These are phyloP conservation scores for Hoplodrina blanda DNA, from an alignment of 2,888 invertebrate species.

Conservation along the genomic window DNA sequence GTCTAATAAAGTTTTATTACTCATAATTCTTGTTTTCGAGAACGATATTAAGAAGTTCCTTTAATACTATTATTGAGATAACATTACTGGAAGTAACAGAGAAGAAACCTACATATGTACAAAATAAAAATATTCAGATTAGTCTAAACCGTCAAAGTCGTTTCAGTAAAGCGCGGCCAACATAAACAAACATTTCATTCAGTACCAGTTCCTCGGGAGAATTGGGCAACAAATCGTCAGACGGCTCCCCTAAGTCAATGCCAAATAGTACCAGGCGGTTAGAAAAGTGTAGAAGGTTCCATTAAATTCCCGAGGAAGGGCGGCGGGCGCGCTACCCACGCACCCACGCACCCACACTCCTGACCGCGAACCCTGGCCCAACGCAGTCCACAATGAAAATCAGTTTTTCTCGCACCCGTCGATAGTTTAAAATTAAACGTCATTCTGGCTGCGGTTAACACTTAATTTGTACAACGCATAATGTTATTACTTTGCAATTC, in stretches of 20 bases:
- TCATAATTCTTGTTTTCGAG: conserved; percentile 18
- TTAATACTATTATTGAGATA: conserved; percentile 11
- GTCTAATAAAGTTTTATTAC: conserved; percentile 38
- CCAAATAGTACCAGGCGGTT: conserved; percentile 88
- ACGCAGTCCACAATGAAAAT: conserved; percentile 80
- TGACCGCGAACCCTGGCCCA: conserved; percentile 62
- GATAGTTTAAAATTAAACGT: conserved; percentile 89
- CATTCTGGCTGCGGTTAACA: conserved; percentile 87
- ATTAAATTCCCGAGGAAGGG: conserved; percentile 71
- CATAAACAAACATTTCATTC: conserved; percentile 30
- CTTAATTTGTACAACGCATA: conserved; percentile 87
- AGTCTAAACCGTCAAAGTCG: neutral
- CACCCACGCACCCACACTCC: conserved; percentile 74
- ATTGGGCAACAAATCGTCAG: conserved; percentile 75
- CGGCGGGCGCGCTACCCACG: conserved; percentile 64
- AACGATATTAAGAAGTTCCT: conserved; percentile 3
- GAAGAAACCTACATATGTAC: neutral
- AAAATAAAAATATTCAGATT: neutral
- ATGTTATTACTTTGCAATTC: conserved; percentile 87
- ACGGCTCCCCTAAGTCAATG: conserved; percentile 87
- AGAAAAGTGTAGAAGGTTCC: conserved; percentile 73
- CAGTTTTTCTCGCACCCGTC: conserved; percentile 85
- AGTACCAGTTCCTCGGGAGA: conserved; percentile 46
- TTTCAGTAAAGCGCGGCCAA: conserved; percentile 2
- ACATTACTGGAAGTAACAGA: neutral